Evolutionary conservation across 2,113 vertebrate species (phyloP), one percentile per base, ranked within the genome.

Genomic region (Channa maculata): DNA sequence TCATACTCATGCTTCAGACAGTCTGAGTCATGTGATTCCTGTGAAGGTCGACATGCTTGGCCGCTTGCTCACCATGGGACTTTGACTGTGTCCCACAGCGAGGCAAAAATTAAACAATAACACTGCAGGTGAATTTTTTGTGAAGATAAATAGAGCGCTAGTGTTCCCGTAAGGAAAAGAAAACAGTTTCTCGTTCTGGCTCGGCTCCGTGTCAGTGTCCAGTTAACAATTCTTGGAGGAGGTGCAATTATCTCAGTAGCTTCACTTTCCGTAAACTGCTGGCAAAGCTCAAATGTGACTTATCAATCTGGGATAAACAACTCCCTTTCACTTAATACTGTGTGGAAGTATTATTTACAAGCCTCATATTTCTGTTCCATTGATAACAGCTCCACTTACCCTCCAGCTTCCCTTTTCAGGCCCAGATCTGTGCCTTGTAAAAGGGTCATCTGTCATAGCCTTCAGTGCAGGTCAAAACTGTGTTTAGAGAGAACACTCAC

Each of bases 21-120:
- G 37, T 5, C 63, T 80, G 75, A 78, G 79, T 86, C 87, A 88
- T 65, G 84, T 90, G 85, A 90, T 58, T 45, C 2, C 53, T 51
- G 61, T 6, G 11, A 58, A 74, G 79, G 71, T 66, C 74, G 9
- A 68, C 54, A 48, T 75, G 59, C 53, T 63, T 0, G 41, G 45
- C 3, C 60, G 46, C 66, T 69, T 46, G 53, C 52, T 77, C 54
- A 43, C 11, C 24, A 8, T 3, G 48, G 12, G 65, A 57, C 65
- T 24, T 39, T 41, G 1, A 4, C 59, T 14, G 4, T 37, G 48
- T 5, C 11, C 5, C 8, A 0, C 0, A 3, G 59, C 24, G 24
- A 24, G 24, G 46, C 33, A 41, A 75, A 77, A 46, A 65, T 80
- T 51, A 71, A 88, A 91, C 71, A 84, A 83, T 80, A 71, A 76